Evolutionary conservation across 2,797 vertebrate species (phyloP).

Genomic region (Myotis findleyi): DNA sequence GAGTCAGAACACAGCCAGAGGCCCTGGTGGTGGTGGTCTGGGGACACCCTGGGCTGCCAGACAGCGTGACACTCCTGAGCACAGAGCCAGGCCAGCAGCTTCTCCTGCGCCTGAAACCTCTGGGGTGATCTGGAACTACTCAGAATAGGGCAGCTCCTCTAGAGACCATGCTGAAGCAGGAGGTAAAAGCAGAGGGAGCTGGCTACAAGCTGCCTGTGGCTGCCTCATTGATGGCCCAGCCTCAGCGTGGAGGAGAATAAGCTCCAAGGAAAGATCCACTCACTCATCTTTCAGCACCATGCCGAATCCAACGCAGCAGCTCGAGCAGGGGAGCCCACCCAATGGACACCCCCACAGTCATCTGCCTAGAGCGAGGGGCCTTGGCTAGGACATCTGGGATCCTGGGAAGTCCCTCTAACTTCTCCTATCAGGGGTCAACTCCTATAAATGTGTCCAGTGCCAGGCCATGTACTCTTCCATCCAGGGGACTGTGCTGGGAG

Average conservation of each 20-base stretch:
- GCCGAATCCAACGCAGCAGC: not conserved
- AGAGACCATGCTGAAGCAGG: too few species aligned
- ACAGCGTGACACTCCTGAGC: not conserved
- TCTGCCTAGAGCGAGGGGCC: not conserved
- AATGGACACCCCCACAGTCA: not conserved
- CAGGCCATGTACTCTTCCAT: not conserved
- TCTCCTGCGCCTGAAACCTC: not conserved
- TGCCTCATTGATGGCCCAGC: not conserved
- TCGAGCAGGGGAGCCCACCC: not conserved
- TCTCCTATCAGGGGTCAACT: not conserved
- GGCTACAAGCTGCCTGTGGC: not conserved
- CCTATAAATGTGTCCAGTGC: not conserved
- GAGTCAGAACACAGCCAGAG: not conserved
- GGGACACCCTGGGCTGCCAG: not conserved
- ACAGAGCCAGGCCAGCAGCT: not conserved
- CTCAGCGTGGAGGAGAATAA: not conserved
- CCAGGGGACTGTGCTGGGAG: not conserved
- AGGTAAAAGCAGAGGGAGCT: not conserved
- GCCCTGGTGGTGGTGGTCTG: not conserved
- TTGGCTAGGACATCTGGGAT: not conserved
- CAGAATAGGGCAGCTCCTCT: not conserved
- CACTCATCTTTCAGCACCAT: not conserved
- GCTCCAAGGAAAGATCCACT: not conserved
- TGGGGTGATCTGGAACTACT: not conserved
- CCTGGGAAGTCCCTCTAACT: not conserved